phyloP scores from a whole-genome alignment of 2,113 vertebrate species.

The Leuciscus idus region DNA sequence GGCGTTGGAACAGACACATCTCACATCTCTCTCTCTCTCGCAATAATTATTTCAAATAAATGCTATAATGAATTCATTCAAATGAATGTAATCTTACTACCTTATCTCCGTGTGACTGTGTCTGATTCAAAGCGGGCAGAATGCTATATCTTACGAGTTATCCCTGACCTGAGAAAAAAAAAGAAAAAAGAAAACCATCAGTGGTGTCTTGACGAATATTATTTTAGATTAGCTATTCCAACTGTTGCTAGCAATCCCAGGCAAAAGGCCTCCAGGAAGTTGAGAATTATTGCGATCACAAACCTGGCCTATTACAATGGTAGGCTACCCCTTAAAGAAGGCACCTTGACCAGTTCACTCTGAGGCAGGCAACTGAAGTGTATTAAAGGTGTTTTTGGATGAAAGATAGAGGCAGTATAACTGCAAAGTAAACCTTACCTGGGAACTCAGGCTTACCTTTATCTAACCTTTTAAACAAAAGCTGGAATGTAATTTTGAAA shows the following conservation, averaged over 20 bases:
- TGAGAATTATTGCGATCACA: background rate
- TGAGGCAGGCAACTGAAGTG: background rate
- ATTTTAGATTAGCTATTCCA: background rate
- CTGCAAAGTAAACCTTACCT: background rate
- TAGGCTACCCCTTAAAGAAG: background rate
- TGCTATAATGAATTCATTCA: no score
- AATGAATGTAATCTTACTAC: no score
- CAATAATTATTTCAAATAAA: no score
- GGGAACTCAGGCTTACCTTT: constrained; percentile 29
- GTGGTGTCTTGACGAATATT: background rate
- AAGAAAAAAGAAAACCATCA: background rate
- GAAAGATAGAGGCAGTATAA: background rate
- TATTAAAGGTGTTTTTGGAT: background rate
- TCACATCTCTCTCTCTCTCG: no score
- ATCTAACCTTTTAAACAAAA: constrained; percentile 33
- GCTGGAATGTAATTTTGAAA: background rate
- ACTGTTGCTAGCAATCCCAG: background rate
- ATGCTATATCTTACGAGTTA: no score
- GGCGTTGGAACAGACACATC: no score
- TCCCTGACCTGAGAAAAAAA: no score
- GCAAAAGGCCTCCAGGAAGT: background rate
- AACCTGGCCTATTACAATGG: background rate
- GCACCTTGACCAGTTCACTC: background rate
- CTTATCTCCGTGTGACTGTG: no score
- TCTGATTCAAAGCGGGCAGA: no score